A percentile compares a stretch with the other conserved stretches of the same genome.
Conservation (phyloP, 2,113 vertebrate genomes). For the Sminthopsis crassicaudata region DNA sequence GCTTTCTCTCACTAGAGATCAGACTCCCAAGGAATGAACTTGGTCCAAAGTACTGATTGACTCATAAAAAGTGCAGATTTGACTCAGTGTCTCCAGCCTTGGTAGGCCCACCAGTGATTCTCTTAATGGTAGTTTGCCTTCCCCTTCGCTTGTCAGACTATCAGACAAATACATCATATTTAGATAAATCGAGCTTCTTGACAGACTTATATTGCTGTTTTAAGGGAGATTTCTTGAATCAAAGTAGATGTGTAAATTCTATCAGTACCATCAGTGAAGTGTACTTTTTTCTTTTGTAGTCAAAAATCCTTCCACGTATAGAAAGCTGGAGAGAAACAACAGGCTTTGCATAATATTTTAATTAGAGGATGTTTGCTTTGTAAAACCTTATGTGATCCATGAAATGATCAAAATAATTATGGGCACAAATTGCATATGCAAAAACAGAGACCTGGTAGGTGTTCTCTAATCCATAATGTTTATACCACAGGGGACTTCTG, state of each 20-base stretch:
- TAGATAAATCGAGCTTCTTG: constrained; percentile 7
- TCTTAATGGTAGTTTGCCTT: neutral
- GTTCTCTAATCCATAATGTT: neutral
- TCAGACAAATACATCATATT: neutral
- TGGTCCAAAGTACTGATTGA: neutral
- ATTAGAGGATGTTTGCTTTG: constrained; percentile 63
- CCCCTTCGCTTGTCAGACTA: neutral
- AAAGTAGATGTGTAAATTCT: constrained; percentile 5
- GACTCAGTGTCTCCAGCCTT: neutral
- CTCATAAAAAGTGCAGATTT: neutral
- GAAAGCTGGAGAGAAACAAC: constrained; percentile 25
- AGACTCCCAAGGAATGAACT: neutral
- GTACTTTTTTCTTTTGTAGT: neutral
- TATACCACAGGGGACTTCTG: constrained; percentile 8
- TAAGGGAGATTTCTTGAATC: neutral
- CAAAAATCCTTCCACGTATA: neutral
- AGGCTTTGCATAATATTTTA: constrained; percentile 63
- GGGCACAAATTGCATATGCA: constrained; percentile 44
- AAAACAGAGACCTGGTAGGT: neutral
- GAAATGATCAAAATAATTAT: constrained; percentile 66
- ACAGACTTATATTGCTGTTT: neutral
- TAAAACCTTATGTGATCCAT: constrained; percentile 52
- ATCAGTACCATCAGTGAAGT: neutral
- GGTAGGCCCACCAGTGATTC: neutral
- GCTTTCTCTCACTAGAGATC: neutral